A percentile compares a stretch with the other conserved stretches of the same genome.
phyloP scores from a whole-genome alignment of 2,113 vertebrate genomes.

The Leptocoma aspasia region DNA sequence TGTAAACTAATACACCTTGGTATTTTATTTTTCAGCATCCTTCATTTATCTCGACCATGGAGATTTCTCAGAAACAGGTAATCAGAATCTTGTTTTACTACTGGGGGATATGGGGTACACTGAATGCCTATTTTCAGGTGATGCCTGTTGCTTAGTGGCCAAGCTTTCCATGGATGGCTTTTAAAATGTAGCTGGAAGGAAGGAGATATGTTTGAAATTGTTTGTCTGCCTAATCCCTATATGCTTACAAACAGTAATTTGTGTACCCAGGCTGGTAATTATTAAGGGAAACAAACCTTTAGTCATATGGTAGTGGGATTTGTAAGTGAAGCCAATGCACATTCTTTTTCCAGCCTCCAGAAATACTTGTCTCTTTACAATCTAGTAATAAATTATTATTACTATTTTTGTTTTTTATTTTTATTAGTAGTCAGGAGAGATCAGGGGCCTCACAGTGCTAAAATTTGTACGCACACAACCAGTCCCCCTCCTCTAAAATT shows the following conservation, averaged over 20 bases:
- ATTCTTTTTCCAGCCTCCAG: not conserved
- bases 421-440: conserved; percentile 24
- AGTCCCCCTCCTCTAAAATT: not conserved
- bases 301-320: not conserved
- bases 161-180: not conserved
- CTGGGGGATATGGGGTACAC: not conserved
- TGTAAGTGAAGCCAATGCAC: not conserved
- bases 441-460: not conserved
- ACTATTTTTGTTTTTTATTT: conserved; percentile 30
- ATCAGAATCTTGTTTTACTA: not conserved
- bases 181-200: not conserved
- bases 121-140: not conserved
- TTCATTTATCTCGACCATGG: conserved; percentile 84
- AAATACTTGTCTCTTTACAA: not conserved
- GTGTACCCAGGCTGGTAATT: not conserved
- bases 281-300: not conserved
- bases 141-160: not conserved
- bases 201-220: not conserved
- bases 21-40: conserved; percentile 73
- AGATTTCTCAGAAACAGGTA: conserved; percentile 96
- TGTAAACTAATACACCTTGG: not conserved
- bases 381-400: not conserved
- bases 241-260: conserved; percentile 9
- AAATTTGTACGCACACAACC: not conserved
- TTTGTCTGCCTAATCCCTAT: not conserved